phyloP scores from a whole-genome alignment of 2,797 vertebrate genomes.

The Gallinago nigripennis region DNA sequence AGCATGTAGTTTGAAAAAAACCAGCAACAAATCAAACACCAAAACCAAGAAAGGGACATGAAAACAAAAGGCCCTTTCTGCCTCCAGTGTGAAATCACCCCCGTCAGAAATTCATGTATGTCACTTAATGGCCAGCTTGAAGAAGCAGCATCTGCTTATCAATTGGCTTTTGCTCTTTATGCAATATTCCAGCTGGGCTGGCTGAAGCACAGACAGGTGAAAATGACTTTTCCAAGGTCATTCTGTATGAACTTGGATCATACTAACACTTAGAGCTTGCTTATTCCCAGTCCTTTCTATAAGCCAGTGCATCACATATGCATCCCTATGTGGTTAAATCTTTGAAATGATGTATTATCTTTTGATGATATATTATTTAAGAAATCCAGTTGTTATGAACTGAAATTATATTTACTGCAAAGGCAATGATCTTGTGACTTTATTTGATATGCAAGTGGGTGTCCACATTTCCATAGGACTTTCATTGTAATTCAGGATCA shows the following conservation, averaged over 20 bases:
- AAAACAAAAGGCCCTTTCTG: neutral
- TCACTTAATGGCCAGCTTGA: slow-evolving; percentile 9
- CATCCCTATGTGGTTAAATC: neutral
- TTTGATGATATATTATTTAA: slow-evolving; percentile 22
- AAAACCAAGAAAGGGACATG: neutral
- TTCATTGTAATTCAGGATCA: slow-evolving; percentile 67
- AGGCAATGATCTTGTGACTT: slow-evolving; percentile 48
- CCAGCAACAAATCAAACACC: neutral
- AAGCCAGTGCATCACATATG: neutral
- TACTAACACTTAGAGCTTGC: neutral
- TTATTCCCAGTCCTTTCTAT: neutral
- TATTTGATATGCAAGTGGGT: slow-evolving; percentile 60
- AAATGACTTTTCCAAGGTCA: slow-evolving; percentile 58
- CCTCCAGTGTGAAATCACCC: neutral
- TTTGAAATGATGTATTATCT: slow-evolving; percentile 24
- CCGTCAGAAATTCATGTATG: neutral
- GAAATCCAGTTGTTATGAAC: slow-evolving; percentile 13
- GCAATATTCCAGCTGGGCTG: slow-evolving; percentile 40
- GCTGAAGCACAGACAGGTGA: slow-evolving; percentile 41
- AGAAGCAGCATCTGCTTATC: slow-evolving; percentile 33
- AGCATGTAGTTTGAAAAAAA: neutral
- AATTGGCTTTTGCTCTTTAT: slow-evolving; percentile 29
- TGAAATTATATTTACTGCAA: slow-evolving; percentile 38
- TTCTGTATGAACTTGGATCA: neutral
- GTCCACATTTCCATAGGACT: slow-evolving; percentile 62